These are phyloP conservation scores for Labroides dimidiatus DNA, from an alignment of 2,797 vertebrate genomes.

Conservation along the genomic window DNA sequence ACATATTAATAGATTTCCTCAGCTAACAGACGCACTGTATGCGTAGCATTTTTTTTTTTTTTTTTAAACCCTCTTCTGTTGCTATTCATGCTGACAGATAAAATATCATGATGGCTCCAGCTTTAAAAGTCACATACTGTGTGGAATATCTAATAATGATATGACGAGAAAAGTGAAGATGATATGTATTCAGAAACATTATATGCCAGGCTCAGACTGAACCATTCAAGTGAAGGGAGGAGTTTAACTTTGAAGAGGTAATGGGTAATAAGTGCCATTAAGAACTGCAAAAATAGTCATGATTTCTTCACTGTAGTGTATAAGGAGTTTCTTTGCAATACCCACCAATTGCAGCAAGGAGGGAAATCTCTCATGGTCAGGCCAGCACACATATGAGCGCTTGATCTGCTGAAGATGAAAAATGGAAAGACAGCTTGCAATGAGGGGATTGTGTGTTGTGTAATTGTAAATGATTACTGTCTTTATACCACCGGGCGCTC, in stretches of 20 bases:
- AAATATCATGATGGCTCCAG: conserved; percentile 42
- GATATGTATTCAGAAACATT: conserved; percentile 47
- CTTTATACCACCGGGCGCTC: conserved; percentile 73
- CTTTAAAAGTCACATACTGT: conserved; percentile 49
- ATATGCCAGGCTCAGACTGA: conserved; percentile 29
- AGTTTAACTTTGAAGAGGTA: conserved; percentile 52
- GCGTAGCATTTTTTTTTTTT: conserved; percentile 40
- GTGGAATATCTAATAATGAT: conserved; percentile 51
- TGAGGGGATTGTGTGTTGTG: conserved; percentile 74
- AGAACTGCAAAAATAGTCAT: conserved; percentile 44
- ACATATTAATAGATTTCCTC: conserved; percentile 62
- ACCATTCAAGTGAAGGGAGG: conserved; percentile 32
- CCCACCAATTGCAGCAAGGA: conserved; percentile 41
- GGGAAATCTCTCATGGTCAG: conserved; percentile 59
- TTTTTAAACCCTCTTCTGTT: conserved; percentile 33
- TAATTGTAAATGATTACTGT: conserved; percentile 86
- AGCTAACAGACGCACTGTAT: conserved; percentile 56
- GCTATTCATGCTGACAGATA: conserved; percentile 52
- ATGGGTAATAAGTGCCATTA: conserved; percentile 46
- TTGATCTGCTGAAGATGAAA: conserved; percentile 70
- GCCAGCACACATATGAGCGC: conserved; percentile 71
- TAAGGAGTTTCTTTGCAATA: conserved; percentile 37
- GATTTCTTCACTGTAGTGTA: conserved; percentile 37
- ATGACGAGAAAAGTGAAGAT: conserved; percentile 52
- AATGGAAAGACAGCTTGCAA: conserved; percentile 51